These are phyloP conservation scores for Cyphomyrus plagiostoma DNA, from an alignment of 2,113 vertebrate species.

Conservation along the genomic window DNA sequence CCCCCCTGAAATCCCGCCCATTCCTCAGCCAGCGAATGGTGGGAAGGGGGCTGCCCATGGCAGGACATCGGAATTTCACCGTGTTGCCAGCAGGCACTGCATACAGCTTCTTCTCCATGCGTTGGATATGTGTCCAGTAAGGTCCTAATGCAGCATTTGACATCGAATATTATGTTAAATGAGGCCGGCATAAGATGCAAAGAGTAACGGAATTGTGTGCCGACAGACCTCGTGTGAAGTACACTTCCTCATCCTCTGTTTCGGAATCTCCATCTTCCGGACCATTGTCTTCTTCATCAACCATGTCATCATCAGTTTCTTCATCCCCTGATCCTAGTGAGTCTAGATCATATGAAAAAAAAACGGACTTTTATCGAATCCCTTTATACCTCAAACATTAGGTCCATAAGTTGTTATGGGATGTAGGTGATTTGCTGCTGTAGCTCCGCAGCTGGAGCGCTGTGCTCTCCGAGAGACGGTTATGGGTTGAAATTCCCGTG, in stretches of 20 bases:
- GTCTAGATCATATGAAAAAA: conserved; percentile 56
- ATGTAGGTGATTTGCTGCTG: background rate
- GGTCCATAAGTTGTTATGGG: background rate
- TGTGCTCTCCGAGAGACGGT: background rate
- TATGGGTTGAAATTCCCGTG: background rate
- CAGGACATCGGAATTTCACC: conserved; percentile 90
- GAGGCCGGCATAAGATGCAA: background rate
- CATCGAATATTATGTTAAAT: background rate
- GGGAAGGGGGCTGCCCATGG: conserved; percentile 80
- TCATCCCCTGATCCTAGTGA: conserved; percentile 74
- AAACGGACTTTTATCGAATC: background rate
- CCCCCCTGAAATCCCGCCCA: conserved; percentile 81
- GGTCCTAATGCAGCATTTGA: conserved; percentile 57
- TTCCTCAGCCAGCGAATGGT: conserved; percentile 93
- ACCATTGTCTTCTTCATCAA: conserved; percentile 69
- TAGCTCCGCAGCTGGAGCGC: background rate
- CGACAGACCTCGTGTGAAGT: conserved; percentile 56
- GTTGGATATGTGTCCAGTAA: conserved; percentile 89
- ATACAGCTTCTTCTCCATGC: conserved; percentile 94
- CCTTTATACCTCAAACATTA: background rate
- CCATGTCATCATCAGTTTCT: background rate
- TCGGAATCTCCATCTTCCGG: conserved; percentile 56
- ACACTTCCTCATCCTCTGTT: conserved; percentile 57
- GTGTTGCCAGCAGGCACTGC: conserved; percentile 93
- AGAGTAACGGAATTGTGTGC: background rate